phyloP scores from a whole-genome alignment of 92 coral and sea anemone species.

The Bergia sp. region DNA sequence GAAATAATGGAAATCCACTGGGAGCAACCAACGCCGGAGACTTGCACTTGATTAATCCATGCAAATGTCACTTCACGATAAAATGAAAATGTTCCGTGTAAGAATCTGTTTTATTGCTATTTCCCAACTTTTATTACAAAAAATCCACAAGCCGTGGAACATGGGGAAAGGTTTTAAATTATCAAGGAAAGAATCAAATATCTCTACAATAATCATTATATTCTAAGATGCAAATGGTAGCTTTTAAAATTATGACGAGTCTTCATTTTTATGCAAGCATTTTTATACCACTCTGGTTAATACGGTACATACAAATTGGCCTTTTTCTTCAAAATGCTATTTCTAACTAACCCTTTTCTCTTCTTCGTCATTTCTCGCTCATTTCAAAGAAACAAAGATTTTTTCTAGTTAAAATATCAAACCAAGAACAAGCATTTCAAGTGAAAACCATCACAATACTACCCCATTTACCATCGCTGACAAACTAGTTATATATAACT shows the following conservation, averaged over 20 bases:
- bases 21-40: no score
- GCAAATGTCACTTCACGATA: background rate
- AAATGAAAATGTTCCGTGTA: background rate
- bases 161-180: background rate
- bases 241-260: background rate
- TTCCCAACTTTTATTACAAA: slow-evolving; percentile 36
- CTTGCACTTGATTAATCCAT: background rate
- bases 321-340: background rate
- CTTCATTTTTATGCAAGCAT: background rate
- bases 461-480: background rate
- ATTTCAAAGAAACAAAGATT: background rate
- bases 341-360: background rate
- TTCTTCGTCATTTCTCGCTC: background rate
- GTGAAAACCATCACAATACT: no score
- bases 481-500: background rate
- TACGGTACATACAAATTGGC: background rate
- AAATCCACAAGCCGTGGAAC: background rate
- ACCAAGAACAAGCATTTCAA: background rate
- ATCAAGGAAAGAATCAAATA: background rate
- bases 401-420: background rate
- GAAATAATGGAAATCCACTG: no score
- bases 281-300: background rate
- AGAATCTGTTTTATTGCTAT: slow-evolving; percentile 20
- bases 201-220: slow-evolving; percentile 1
- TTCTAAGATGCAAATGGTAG: background rate